Conservation (phyloP, 2,113 vertebrate species). For the Vimba vimba region DNA sequence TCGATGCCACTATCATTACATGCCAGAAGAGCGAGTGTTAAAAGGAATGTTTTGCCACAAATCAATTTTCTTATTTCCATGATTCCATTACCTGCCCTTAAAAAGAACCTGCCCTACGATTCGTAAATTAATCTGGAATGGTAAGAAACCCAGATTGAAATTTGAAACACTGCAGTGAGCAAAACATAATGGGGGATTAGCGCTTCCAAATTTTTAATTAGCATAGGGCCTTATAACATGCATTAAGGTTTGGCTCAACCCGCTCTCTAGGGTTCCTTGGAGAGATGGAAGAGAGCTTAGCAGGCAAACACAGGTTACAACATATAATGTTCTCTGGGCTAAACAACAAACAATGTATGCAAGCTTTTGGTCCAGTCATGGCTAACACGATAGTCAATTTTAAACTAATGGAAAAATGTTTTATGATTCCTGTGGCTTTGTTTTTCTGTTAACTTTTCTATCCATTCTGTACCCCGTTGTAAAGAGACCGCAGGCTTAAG, state of each 20-base stretch:
- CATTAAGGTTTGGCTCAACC: background rate
- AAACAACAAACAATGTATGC: background rate
- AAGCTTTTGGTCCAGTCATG: background rate
- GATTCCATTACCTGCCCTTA: no score
- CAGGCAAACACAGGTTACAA: no score
- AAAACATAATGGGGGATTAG: no score
- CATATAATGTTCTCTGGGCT: no score
- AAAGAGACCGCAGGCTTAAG: no score
- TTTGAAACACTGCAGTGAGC: background rate
- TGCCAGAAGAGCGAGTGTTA: background rate
- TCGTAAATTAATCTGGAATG: background rate
- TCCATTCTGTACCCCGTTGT: no score
- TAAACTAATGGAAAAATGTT: background rate
- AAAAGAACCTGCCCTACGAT: no score
- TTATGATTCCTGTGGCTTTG: no score
- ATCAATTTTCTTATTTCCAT: no score
- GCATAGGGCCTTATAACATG: background rate
- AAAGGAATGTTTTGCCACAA: no score
- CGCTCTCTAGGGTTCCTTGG: background rate
- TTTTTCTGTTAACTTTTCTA: no score
- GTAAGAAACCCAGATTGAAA: background rate
- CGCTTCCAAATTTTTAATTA: no score
- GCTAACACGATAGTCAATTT: background rate
- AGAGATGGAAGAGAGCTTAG: background rate
- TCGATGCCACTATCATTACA: background rate